Conservation (phyloP, 2,888 invertebrate genomes). For the Opisthograptis luteolata region DNA sequence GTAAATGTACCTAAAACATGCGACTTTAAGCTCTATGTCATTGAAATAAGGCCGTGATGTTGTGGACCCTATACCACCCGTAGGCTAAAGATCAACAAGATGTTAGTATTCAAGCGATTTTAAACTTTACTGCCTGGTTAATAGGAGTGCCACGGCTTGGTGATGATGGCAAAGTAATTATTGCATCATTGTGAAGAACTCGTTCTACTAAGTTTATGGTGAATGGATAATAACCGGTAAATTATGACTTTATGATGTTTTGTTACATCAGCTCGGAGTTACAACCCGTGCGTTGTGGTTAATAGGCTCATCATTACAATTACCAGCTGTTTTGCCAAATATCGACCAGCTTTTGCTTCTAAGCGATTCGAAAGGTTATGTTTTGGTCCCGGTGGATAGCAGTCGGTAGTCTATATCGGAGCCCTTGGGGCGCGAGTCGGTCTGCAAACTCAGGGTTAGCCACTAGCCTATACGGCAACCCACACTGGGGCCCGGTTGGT, state of each 20-base stretch:
- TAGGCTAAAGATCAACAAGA: no score
- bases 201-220: slow-evolving; percentile 9
- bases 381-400: no score
- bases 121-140: not conserved
- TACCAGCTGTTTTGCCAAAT: no score
- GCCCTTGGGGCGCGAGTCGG: no score
- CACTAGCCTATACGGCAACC: no score
- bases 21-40: not conserved
- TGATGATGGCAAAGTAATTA: not conserved
- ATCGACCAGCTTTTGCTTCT: no score
- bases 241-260: slow-evolving; percentile 7
- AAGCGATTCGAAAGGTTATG: no score
- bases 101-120: not conserved
- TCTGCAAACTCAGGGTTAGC: no score
- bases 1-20: not conserved
- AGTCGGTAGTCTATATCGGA: no score
- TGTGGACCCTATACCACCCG: not conserved
- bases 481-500: no score
- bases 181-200: slow-evolving; percentile 18
- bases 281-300: not conserved
- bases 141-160: not conserved
- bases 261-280: slow-evolving; percentile 15
- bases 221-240: slow-evolving; percentile 3
- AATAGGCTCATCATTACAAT: not conserved
- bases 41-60: not conserved